Evolutionary conservation across 2,113 vertebrate species (phyloP).

Genomic region (Corythaeola cristata): DNA sequence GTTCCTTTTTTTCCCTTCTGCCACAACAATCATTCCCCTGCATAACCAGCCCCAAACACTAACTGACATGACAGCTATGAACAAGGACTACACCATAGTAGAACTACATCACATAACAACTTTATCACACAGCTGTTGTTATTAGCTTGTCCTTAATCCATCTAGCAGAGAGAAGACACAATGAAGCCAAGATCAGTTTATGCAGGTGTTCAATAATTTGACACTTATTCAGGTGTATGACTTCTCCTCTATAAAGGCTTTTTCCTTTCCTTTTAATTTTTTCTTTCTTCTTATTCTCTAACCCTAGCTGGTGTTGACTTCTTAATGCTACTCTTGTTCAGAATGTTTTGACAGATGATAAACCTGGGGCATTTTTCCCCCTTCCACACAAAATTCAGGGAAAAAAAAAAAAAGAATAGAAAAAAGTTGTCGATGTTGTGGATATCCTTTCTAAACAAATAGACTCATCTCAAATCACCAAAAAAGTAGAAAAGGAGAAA

Average conservation of each 20-base stretch:
- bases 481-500: background rate
- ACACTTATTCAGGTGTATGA: background rate
- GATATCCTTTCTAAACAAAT: background rate
- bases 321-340: background rate
- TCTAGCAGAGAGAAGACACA: background rate
- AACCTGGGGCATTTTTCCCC: background rate
- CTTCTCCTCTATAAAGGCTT: background rate
- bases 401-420: background rate
- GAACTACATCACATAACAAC: background rate
- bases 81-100: background rate
- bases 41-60: background rate
- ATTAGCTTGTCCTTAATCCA: background rate
- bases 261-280: background rate
- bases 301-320: background rate
- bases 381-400: background rate
- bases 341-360: background rate
- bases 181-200: background rate
- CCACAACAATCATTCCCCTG: background rate
- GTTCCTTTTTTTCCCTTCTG: background rate
- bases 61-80: background rate
- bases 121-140: background rate
- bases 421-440: background rate
- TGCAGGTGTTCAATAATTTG: background rate
- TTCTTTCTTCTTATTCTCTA: background rate
- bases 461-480: background rate